A percentile compares a stretch with the other conserved stretches of the same genome.
Conservation (phyloP, 2,113 vertebrate species). For the Plotosus lineatus region DNA sequence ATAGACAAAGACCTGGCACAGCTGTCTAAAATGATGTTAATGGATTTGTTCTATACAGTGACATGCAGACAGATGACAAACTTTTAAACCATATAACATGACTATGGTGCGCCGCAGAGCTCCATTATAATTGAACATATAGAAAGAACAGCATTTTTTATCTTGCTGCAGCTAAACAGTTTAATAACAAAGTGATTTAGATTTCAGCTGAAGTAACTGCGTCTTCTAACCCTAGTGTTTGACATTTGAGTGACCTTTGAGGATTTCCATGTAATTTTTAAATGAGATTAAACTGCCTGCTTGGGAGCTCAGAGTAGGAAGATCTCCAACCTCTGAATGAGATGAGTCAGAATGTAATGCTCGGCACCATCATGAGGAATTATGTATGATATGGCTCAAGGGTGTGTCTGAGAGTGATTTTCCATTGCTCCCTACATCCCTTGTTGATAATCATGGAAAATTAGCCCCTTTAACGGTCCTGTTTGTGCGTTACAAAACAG, state of each 20-base stretch:
- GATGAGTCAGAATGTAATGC: neutral
- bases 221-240: neutral
- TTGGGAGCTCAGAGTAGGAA: neutral
- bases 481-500: conserved; percentile 1
- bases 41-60: too few species aligned
- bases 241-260: neutral
- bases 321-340: neutral
- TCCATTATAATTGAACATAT: conserved; percentile 21
- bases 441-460: conserved; percentile 46
- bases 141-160: conserved; percentile 23
- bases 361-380: neutral
- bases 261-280: neutral
- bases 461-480: conserved; percentile 39
- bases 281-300: conserved; percentile 3
- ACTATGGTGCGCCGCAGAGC: too few species aligned
- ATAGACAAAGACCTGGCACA: too few species aligned
- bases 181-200: conserved; percentile 23
- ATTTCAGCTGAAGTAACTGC: neutral
- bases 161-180: conserved; percentile 28
- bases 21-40: too few species aligned
- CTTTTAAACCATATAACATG: too few species aligned
- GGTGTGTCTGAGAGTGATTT: conserved; percentile 20
- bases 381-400: conserved; percentile 6
- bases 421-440: conserved; percentile 18
- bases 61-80: too few species aligned